phyloP scores from a whole-genome alignment of 30 jellyfish, hydroid and myxozoan genomes.

The Hydractinia symbiolongicarpus region DNA sequence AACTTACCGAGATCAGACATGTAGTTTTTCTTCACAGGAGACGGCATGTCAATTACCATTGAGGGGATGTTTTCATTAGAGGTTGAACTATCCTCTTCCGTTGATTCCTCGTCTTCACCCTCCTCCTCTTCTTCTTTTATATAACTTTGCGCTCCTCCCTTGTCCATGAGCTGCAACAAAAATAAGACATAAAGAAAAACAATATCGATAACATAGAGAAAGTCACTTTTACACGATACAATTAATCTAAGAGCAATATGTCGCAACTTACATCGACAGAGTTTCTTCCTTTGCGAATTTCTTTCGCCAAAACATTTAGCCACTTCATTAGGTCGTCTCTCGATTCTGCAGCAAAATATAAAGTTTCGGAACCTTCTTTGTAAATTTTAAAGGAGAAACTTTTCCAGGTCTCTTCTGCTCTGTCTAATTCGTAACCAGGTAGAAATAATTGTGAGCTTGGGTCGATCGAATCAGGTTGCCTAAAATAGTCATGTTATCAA shows the following conservation, averaged over 20 bases:
- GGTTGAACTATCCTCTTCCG: neutral
- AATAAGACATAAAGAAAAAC: too few relatives aligned
- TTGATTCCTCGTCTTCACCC: neutral
- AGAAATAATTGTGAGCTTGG: slow-evolving; percentile 55
- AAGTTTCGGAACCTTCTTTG: slow-evolving; percentile 50
- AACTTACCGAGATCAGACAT: slow-evolving; percentile 6
- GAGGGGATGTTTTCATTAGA: slow-evolving; percentile 4
- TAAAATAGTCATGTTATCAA: neutral
- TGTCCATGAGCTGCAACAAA: too few relatives aligned
- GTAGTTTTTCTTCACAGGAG: neutral
- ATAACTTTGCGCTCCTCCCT: too few relatives aligned
- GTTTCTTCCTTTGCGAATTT: slow-evolving; percentile 26
- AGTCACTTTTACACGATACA: too few relatives aligned
- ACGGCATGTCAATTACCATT: neutral
- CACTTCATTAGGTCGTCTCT: slow-evolving; percentile 67
- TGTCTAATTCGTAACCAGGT: slow-evolving; percentile 65
- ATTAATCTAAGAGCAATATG: too few relatives aligned
- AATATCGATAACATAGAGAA: too few relatives aligned
- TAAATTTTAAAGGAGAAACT: slow-evolving; percentile 62
- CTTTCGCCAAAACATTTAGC: slow-evolving; percentile 79
- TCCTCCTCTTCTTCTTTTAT: too few relatives aligned
- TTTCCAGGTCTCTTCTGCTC: slow-evolving; percentile 90
- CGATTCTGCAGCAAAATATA: slow-evolving; percentile 93
- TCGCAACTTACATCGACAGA: neutral
- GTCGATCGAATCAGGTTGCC: slow-evolving; percentile 77